Percentiles rank a stretch among this genome's conserved stretches.
Evolutionary conservation across 1,140 invertebrate genomes (phyloP).

Genomic region (Anadara kagoshimensis): DNA sequence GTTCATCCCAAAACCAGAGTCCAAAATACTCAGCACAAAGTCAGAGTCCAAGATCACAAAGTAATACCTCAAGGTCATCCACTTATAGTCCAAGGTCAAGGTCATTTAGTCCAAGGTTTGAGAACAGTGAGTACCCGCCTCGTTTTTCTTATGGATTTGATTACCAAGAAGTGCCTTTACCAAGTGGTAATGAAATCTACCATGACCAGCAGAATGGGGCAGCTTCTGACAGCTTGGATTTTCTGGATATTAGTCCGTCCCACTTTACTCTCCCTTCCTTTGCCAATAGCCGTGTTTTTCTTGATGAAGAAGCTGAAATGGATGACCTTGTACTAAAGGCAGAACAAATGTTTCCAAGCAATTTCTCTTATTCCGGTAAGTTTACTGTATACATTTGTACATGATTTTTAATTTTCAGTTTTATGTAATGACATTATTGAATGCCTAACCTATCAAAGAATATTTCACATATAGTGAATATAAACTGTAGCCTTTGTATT

Average conservation of each 20-base stretch:
- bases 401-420: too few species aligned
- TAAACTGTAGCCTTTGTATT: neutral
- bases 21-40: slow-evolving; percentile 8
- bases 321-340: slow-evolving; percentile 53
- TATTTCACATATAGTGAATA: neutral
- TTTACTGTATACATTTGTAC: neutral
- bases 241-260: slow-evolving; percentile 37
- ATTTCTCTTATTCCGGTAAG: slow-evolving; percentile 56
- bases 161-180: too few species aligned
- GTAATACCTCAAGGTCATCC: too few species aligned
- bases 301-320: slow-evolving; percentile 54
- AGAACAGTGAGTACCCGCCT: too few species aligned
- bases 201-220: neutral
- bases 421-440: too few species aligned
- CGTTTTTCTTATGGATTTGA: too few species aligned
- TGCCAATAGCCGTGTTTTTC: slow-evolving; percentile 27
- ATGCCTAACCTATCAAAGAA: too few species aligned
- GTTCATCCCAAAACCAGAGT: slow-evolving; percentile 7
- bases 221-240: slow-evolving; percentile 23
- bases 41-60: neutral
- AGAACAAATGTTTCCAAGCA: slow-evolving; percentile 50
- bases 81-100: too few species aligned
- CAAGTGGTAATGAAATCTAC: too few species aligned
- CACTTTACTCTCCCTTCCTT: slow-evolving; percentile 38
- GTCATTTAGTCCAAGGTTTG: too few species aligned